A percentile compares a stretch with the other conserved stretches of the same genome.
phyloP scores from a whole-genome alignment of 2,888 invertebrate genomes.

The Colostygia pectinataria region DNA sequence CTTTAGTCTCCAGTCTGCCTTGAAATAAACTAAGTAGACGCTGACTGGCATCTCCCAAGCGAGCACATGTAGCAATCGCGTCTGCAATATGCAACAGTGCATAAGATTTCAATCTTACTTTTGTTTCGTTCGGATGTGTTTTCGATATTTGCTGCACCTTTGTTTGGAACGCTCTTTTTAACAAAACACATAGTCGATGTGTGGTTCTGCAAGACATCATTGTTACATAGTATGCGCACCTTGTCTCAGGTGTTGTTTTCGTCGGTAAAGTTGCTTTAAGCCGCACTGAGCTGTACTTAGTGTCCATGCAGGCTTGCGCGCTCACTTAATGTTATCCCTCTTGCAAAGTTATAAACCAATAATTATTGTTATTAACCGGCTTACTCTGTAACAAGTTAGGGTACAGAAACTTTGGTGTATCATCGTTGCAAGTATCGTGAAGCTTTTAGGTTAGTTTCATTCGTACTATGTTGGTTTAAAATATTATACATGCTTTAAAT shows the following conservation, averaged over 20 bases:
- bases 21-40: conserved; percentile 67
- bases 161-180: background rate
- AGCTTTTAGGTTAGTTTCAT: conserved; percentile 8
- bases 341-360: conserved; percentile 50
- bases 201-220: conserved; percentile 23
- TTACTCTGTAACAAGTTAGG: conserved; percentile 20
- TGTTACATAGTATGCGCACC: conserved; percentile 50
- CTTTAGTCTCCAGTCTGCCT: conserved; percentile 50
- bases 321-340: conserved; percentile 62
- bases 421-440: background rate
- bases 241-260: conserved; percentile 70
- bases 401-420: conserved; percentile 13
- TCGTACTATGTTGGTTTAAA: conserved; percentile 7
- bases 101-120: conserved; percentile 77
- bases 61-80: conserved; percentile 70
- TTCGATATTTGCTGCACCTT: conserved; percentile 37
- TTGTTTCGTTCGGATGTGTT: conserved; percentile 44
- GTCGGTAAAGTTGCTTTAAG: conserved; percentile 73
- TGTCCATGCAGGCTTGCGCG: conserved; percentile 58
- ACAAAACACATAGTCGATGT: conserved; percentile 5
- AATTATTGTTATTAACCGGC: conserved; percentile 43
- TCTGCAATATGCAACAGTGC: conserved; percentile 79
- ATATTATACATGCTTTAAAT: conserved; percentile 42
- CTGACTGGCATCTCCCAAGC: conserved; percentile 76
- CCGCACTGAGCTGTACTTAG: conserved; percentile 66